These are phyloP conservation scores for Oncorhynchus masou DNA, from an alignment of 2,113 vertebrate species.

Conservation along the genomic window DNA sequence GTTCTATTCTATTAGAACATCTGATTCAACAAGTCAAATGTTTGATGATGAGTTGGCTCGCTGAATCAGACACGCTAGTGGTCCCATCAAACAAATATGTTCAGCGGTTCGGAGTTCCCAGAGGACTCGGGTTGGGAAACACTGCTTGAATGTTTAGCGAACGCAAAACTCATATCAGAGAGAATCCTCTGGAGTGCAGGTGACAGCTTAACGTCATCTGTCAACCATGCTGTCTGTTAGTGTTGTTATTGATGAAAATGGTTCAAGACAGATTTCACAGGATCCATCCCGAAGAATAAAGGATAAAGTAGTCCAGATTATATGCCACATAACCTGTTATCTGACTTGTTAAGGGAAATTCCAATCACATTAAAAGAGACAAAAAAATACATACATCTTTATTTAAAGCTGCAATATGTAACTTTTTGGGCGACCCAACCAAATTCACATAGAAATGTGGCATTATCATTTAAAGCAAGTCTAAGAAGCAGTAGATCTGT, in stretches of 20 bases:
- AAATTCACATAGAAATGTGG: too few relatives aligned
- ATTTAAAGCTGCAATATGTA: background rate
- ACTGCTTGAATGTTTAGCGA: background rate
- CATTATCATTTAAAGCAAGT: too few relatives aligned
- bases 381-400: constrained; percentile 4
- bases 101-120: too few relatives aligned
- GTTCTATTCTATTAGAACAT: too few relatives aligned
- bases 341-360: background rate
- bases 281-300: background rate
- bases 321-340: background rate
- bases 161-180: background rate
- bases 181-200: background rate
- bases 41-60: too few relatives aligned
- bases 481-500: too few relatives aligned
- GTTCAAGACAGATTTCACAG: background rate
- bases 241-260: constrained; percentile 1
- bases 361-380: background rate
- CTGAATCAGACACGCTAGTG: too few relatives aligned
- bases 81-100: too few relatives aligned
- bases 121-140: too few relatives aligned
- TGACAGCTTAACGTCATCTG: background rate
- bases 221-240: background rate
- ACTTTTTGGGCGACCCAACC: too few relatives aligned
- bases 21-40: too few relatives aligned
- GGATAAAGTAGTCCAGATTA: background rate